Evolutionary conservation across 2,113 vertebrate genomes (phyloP).

Genomic region (Cichladusa arquata): DNA sequence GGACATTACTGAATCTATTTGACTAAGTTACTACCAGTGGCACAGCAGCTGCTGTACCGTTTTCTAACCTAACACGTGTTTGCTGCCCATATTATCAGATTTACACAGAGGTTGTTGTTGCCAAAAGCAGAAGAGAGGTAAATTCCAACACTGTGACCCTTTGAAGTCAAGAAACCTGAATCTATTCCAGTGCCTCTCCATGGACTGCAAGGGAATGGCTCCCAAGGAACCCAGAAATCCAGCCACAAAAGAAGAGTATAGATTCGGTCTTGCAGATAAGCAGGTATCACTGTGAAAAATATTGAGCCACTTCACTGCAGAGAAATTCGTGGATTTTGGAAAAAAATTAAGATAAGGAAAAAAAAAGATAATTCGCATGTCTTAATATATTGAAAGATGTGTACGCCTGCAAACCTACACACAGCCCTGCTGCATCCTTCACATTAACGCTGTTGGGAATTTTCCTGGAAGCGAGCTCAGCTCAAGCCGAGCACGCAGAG

Average conservation of each 20-base stretch:
- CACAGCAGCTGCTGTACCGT: slow-evolving; percentile 27
- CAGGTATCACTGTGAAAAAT: background rate
- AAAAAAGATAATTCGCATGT: background rate
- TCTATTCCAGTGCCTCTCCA: background rate
- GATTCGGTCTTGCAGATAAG: background rate
- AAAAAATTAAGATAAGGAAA: background rate
- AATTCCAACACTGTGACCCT: slow-evolving; percentile 43
- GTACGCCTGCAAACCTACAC: background rate
- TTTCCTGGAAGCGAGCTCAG: background rate
- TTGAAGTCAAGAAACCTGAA: background rate
- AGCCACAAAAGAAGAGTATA: background rate
- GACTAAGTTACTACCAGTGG: slow-evolving; percentile 56
- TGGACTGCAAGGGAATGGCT: background rate
- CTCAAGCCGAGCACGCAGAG: background rate
- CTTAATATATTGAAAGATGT: background rate
- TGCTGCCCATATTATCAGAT: slow-evolving; percentile 49
- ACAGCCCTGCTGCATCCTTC: rapidly evolving
- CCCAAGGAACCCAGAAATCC: background rate
- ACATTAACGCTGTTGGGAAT: rapidly evolving
- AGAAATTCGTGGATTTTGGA: background rate
- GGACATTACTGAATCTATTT: slow-evolving; percentile 54
- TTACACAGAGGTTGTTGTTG: slow-evolving; percentile 48
- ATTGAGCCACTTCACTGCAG: background rate
- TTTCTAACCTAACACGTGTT: slow-evolving; percentile 40
- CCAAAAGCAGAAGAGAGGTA: slow-evolving; percentile 33